Evolutionary conservation across 2,888 invertebrate genomes (phyloP), one percentile per base, ranked within the genome.

Genomic region (Lycaena phlaeas): DNA sequence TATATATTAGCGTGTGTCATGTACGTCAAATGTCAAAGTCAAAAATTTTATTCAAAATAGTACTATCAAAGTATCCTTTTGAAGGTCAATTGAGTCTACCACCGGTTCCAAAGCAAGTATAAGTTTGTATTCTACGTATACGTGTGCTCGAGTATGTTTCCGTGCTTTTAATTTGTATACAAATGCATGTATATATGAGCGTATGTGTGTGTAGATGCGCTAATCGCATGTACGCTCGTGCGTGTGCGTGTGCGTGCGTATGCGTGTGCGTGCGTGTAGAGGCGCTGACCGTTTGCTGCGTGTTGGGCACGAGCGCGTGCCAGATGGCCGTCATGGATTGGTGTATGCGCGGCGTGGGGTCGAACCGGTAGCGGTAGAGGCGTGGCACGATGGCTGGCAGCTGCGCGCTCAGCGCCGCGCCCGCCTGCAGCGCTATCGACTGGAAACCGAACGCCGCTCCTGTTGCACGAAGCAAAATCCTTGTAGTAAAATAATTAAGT

Each of bases 371-470:
- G 36, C 93, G 88, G 65, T 92, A 96, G 14, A 97, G 84, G 38
- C 94, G 91, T 9, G 97, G 96, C 34, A 96, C 90, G 43, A 97
- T 95, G 64, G 90, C 90, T 0, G 94, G 91, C 50, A 97, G 69
- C 68, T 94, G 92, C 5, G 91, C 90, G 38, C 92, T 88, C 48
- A 97, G 85, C 64, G 95, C 93, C 12, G 92, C 91, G 2, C 93
- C 93, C 14, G 96, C 95, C 60, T 92, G 90, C 42, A 90, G 85
- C 0, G 96, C 94, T 42, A 97, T 93, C 0, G 92, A 92, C 38
- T 94, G 92, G 69, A 97, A 93, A 0, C 97, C 97, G 76, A 96
- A 95, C 0, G 96, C 96, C 5, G 97, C 96, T 6, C 97, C 97
- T 86, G 67, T 0, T n/a, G n/a, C n/a, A n/a, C n/a, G n/a, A n/a